Base-by-base conservation (phyloP, 2,888 invertebrate species). In the Cheilosia impressa region DNA sequence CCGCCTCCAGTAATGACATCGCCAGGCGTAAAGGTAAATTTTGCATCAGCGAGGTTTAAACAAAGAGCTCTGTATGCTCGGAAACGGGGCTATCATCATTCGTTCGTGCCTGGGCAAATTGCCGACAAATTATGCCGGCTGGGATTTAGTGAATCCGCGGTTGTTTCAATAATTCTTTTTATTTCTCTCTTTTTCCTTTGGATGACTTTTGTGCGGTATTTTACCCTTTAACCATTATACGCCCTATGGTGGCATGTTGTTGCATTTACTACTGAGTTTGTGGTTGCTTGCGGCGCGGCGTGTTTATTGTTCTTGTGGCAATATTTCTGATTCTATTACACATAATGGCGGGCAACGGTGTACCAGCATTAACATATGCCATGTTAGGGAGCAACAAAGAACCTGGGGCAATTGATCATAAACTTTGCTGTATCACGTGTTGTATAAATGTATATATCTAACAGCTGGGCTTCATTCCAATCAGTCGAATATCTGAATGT, bases 81-180 rank as follows among this genome's bases (percentile, higher is more conserved):
- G 76, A 76, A 66, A 52, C 72, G 58, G 68, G 65, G 62, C 68
- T 80, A 85, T 60, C 72, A 79, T 66, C 79, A 79, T 85, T 57
- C 85, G 76, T 80, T 85, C 80, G 71, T 62, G 85, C 80, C 75
- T 72, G 72, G 91, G 90, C 91, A 90, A 90, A 91, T 91, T 91
- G 91, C 89, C 90, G 91, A 91, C 90, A 90, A 91, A 90, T 90
- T 90, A 90, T 88, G 89, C 88, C 90, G 89, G 89, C 90, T 91
- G 90, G 90, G 91, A 91, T 91, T 91, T 89, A 91, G 89, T 88
- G 88, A 87, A 88, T 88, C 81, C 87, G 84, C 88, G 87, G 89
- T 88, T 87, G 87, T 88, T 87, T 85, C 81, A 85, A 81, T 85
- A 85, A 80, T 76, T 85, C 60, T 55, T 71, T 58, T 81, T 38